Evolutionary conservation across 2,113 vertebrate genomes (phyloP).

Genomic region (Polyodon spathula): DNA sequence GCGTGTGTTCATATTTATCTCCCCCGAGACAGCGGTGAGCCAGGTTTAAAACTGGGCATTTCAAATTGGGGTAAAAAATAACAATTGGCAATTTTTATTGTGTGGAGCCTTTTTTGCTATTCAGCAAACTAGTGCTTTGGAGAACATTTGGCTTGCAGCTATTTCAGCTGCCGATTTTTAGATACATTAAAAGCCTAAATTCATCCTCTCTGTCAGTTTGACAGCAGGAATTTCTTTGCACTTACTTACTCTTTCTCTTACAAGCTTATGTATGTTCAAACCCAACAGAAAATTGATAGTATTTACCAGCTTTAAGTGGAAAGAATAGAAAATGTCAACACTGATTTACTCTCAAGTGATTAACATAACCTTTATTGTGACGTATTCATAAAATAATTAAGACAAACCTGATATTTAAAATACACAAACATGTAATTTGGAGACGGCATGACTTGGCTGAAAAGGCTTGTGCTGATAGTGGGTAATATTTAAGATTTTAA

Average conservation of each 20-base stretch:
- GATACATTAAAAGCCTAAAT: slow-evolving; percentile 41
- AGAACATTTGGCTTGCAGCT: slow-evolving; percentile 40
- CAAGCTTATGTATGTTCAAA: slow-evolving; percentile 18
- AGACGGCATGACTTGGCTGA: neutral
- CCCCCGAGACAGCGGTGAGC: no score
- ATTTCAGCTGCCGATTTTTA: slow-evolving; percentile 39
- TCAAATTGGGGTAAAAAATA: no score
- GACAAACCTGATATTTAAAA: neutral
- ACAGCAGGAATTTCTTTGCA: slow-evolving; percentile 28
- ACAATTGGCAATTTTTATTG: slow-evolving; percentile 35
- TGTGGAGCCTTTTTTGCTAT: slow-evolving; percentile 15
- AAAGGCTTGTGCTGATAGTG: neutral
- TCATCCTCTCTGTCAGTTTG: slow-evolving; percentile 33
- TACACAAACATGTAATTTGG: neutral
- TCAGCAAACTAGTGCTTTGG: slow-evolving; percentile 49
- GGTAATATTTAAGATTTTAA: neutral
- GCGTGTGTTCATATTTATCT: no score
- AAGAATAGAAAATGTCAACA: slow-evolving; percentile 25
- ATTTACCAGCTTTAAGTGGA: slow-evolving; percentile 25
- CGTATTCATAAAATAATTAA: slow-evolving; percentile 3
- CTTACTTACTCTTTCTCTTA: slow-evolving; percentile 16
- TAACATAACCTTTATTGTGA: slow-evolving; percentile 1
- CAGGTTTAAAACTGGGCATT: no score
- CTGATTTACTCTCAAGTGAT: neutral
- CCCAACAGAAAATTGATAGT: slow-evolving; percentile 25